Conservation (phyloP, 2,888 invertebrate species). For the Aspidiotus rigidus region DNA sequence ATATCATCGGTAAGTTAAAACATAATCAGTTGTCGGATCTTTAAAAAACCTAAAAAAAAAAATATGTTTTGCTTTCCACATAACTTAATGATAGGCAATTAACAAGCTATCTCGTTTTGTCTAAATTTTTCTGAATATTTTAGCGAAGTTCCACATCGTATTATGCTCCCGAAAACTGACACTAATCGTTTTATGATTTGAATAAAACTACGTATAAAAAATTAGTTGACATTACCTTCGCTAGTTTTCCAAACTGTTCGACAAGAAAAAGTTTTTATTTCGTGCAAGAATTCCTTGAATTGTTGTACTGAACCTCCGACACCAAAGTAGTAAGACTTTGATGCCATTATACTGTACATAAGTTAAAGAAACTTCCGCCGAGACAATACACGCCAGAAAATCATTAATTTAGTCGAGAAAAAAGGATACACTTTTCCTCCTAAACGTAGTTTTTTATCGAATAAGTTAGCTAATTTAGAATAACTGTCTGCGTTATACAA, state of each 20-base stretch:
- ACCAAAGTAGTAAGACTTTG: constrained; percentile 89
- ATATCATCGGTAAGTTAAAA: no score
- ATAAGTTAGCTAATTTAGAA: constrained; percentile 59
- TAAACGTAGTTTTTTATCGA: constrained; percentile 53
- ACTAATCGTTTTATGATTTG: no score
- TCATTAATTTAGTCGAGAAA: constrained; percentile 18
- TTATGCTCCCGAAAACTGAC: no score
- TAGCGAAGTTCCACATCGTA: no score
- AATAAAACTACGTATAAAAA: no score
- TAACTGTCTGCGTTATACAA: constrained; percentile 79
- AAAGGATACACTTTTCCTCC: constrained; percentile 53
- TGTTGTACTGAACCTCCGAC: constrained; percentile 77
- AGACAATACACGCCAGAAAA: neutral
- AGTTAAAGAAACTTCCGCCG: constrained; percentile 25
- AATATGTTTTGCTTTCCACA: no score
- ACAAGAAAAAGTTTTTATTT: constrained; percentile 48
- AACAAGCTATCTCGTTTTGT: no score
- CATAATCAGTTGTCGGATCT: no score
- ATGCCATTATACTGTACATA: constrained; percentile 53
- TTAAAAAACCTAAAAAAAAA: no score
- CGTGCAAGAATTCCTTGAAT: constrained; percentile 58
- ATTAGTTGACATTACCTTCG: no score
- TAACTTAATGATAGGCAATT: no score
- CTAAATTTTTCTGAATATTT: no score
- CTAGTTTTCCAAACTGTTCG: constrained; percentile 55